A percentile compares a stretch with the other conserved stretches of the same genome.
phyloP scores from a whole-genome alignment of 2,797 vertebrate species.

The Buceros bicornis region DNA sequence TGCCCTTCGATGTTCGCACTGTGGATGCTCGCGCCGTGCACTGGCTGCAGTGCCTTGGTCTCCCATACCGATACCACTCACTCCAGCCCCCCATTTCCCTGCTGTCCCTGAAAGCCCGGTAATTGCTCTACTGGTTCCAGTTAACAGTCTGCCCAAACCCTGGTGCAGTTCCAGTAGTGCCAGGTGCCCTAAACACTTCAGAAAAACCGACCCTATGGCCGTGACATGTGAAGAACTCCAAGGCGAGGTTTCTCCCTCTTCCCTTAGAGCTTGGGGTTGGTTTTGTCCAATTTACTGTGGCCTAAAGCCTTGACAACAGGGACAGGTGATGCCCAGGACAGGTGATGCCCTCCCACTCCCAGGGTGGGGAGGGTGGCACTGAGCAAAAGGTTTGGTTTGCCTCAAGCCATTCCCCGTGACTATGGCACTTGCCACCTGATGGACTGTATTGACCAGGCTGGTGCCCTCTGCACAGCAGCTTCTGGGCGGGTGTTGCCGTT shows the following conservation, averaged over 20 bases:
- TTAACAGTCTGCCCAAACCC: background rate
- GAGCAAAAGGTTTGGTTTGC: background rate
- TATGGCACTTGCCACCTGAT: rapidly evolving
- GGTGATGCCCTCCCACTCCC: too few species aligned
- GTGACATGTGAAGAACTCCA: background rate
- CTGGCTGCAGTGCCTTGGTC: background rate
- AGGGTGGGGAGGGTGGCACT: background rate
- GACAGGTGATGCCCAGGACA: background rate
- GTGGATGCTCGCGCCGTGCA: rapidly evolving
- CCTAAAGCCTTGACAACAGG: background rate
- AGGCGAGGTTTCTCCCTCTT: background rate
- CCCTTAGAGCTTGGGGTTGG: background rate
- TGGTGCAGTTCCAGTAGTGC: background rate
- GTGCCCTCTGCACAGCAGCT: background rate
- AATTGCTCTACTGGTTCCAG: background rate
- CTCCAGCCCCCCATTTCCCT: background rate
- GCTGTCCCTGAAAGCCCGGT: background rate
- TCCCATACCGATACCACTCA: rapidly evolving
- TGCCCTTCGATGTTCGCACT: rapidly evolving
- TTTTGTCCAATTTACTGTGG: background rate
- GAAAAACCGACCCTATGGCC: background rate
- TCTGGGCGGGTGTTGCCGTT: background rate
- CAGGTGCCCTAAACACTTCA: background rate
- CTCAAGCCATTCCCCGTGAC: background rate
- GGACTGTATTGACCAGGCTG: rapidly evolving